These are phyloP conservation scores for Plecotus auritus DNA, from an alignment of 2,113 vertebrate genomes.

Conservation along the genomic window DNA sequence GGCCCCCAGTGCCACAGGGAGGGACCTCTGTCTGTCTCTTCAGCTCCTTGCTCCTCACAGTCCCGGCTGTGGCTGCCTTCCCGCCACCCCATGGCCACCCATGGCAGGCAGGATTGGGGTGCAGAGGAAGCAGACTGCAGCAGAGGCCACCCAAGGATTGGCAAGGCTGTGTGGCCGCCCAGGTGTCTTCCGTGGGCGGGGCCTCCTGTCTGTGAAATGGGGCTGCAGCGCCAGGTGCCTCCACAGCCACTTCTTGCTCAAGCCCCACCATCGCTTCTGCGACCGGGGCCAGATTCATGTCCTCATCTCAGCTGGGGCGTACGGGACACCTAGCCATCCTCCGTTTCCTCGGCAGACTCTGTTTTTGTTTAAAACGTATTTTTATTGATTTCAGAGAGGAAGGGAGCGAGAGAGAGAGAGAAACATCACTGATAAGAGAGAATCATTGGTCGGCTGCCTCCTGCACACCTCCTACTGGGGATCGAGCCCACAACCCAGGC, in stretches of 20 bases:
- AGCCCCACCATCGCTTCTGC: rapidly evolving
- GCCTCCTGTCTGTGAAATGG: background rate
- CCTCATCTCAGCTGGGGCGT: background rate
- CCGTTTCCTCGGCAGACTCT: background rate
- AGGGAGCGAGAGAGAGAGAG: no score
- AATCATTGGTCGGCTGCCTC: no score
- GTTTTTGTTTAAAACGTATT: no score
- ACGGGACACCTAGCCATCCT: background rate
- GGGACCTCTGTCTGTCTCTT: background rate
- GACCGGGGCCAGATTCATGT: background rate
- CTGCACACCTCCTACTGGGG: no score
- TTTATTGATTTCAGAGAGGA: no score
- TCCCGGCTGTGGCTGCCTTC: background rate
- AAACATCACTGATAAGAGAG: no score
- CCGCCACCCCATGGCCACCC: background rate
- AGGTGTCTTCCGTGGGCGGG: background rate
- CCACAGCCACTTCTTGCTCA: background rate
- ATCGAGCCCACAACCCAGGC: no score
- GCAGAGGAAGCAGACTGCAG: background rate
- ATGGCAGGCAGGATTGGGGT: background rate
- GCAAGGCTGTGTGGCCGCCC: background rate
- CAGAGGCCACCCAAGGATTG: background rate
- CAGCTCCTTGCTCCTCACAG: no score
- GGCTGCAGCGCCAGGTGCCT: no score
- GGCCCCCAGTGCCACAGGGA: background rate